Conservation (phyloP, 2,113 vertebrate genomes). For the Buteo buteo region DNA sequence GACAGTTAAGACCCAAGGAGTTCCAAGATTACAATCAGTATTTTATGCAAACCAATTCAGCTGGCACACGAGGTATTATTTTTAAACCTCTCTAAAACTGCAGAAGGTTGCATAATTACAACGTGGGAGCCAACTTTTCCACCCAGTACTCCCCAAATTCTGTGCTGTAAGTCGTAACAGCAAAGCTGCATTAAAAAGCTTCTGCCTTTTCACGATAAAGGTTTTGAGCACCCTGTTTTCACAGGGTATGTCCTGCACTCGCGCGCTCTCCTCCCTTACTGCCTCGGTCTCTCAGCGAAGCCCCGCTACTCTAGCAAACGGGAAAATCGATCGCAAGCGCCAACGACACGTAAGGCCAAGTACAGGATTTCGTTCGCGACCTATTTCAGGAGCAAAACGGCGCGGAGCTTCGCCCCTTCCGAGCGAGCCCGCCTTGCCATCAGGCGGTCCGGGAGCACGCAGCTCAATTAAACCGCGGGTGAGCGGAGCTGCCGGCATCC, state of each 20-base stretch:
- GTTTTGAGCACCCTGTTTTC: background rate
- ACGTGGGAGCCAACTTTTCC: constrained; percentile 10
- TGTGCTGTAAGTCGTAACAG: background rate
- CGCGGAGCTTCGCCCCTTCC: too few species aligned
- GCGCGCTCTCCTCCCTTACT: background rate
- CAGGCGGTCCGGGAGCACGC: background rate
- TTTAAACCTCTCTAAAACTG: background rate
- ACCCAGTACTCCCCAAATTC: background rate
- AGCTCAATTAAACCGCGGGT: fast-evolving
- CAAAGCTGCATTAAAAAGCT: background rate
- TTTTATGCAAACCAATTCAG: background rate
- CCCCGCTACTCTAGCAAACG: background rate
- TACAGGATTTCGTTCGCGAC: fast-evolving
- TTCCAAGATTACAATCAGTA: background rate
- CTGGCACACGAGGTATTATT: background rate
- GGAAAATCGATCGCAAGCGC: fast-evolving
- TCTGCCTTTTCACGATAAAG: background rate
- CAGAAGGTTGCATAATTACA: background rate
- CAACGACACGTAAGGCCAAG: background rate
- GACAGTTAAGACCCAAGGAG: background rate
- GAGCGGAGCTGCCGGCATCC: background rate
- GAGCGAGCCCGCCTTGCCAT: background rate
- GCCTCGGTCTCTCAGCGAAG: background rate
- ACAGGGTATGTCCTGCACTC: background rate
- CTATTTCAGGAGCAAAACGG: background rate